phyloP scores from a whole-genome alignment of 2,888 invertebrate genomes.

The Ichneumoninae sp. region DNA sequence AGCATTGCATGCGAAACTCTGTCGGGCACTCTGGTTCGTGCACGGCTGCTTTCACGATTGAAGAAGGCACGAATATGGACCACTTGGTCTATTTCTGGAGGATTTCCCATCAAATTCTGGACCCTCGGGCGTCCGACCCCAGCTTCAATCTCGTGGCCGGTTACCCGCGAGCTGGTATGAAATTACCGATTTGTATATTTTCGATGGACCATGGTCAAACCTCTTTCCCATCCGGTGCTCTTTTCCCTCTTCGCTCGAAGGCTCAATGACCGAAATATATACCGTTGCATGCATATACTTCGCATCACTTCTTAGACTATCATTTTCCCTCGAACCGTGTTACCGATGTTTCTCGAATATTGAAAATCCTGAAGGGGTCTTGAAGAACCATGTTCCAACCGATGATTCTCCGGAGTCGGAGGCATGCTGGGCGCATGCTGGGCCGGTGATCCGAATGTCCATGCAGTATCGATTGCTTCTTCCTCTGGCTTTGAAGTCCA shows the following conservation, averaged over 20 bases:
- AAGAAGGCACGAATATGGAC: neutral
- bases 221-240: neutral
- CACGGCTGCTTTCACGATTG: neutral
- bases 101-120: slow-evolving; percentile 1
- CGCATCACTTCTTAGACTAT: neutral
- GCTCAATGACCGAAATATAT: slow-evolving; percentile 50
- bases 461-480: slow-evolving; percentile 82
- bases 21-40: neutral
- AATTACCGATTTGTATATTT: slow-evolving; percentile 18
- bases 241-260: neutral
- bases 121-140: neutral
- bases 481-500: slow-evolving; percentile 75
- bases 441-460: slow-evolving; percentile 75
- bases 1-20: neutral
- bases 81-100: neutral
- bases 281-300: slow-evolving; percentile 66
- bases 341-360: neutral
- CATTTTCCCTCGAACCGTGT: slow-evolving; percentile 71
- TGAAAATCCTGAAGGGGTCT: neutral
- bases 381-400: neutral
- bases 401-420: neutral
- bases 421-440: neutral
- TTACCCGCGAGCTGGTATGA: neutral
- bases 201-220: neutral
- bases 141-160: neutral